Conservation (phyloP, 2,888 invertebrate genomes). For the Homarus gammarus region DNA sequence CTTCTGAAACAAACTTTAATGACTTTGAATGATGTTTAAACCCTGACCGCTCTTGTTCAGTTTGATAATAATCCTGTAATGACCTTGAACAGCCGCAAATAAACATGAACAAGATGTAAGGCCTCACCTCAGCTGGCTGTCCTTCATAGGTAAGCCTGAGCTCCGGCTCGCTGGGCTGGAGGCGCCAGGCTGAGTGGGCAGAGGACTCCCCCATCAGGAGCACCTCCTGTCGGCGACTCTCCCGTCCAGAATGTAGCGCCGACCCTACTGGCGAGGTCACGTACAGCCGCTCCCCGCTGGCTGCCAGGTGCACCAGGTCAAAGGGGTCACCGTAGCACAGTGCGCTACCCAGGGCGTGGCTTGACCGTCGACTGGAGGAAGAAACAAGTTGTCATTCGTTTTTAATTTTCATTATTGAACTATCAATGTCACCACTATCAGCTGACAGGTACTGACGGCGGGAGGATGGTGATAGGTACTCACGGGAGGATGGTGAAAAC, state of each 20-base stretch:
- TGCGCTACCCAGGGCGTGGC: neutral
- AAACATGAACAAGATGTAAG: neutral
- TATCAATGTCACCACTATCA: neutral
- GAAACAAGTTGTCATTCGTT: too few relatives aligned
- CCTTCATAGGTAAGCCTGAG: constrained; percentile 47
- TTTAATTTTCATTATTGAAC: too few relatives aligned
- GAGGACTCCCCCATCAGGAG: constrained; percentile 30
- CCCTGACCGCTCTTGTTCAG: too few relatives aligned
- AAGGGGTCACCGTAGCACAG: constrained; percentile 69
- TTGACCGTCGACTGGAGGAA: constrained; percentile 28
- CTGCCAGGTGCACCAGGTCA: constrained; percentile 54
- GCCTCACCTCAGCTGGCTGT: constrained; percentile 60
- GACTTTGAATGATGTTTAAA: too few relatives aligned
- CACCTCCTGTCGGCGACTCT: constrained; percentile 69
- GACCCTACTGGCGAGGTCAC: constrained; percentile 63
- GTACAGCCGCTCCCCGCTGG: constrained; percentile 45
- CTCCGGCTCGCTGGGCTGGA: constrained; percentile 37
- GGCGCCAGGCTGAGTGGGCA: constrained; percentile 63
- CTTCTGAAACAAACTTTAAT: too few relatives aligned
- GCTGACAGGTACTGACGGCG: neutral
- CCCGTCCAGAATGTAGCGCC: constrained; percentile 48
- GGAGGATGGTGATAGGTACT: constrained; percentile 8
- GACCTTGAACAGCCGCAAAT: neutral
- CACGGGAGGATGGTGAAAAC: constrained; percentile 70
- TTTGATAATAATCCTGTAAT: too few relatives aligned